Conservation (phyloP, 1,140 invertebrate species). For the Drosophila sechellia region DNA sequence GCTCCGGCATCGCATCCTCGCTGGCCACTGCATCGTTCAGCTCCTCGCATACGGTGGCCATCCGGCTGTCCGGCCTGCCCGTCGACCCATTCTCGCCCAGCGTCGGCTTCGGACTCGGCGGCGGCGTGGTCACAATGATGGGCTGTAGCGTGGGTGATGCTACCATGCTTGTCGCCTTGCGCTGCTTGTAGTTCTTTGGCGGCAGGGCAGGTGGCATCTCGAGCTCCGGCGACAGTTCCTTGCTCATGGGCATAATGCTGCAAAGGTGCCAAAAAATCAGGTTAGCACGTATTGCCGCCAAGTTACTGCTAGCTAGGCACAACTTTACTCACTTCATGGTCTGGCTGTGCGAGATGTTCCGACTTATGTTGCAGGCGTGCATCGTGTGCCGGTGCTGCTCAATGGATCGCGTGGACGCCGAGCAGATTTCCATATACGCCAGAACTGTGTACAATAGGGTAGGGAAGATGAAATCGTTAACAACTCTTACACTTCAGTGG, state of each 20-base stretch:
- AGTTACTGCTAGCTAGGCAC: neutral
- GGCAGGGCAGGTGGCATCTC: slow-evolving; percentile 90
- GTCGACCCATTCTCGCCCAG: slow-evolving; percentile 46
- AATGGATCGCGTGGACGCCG: slow-evolving; percentile 88
- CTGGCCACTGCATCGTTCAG: slow-evolving; percentile 39
- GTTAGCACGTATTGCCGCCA: neutral
- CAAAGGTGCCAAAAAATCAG: neutral
- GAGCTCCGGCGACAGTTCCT: slow-evolving; percentile 76
- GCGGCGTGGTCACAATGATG: slow-evolving; percentile 74
- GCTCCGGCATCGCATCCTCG: slow-evolving; percentile 17
- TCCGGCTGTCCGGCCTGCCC: slow-evolving; percentile 47
- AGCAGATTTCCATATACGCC: slow-evolving; percentile 98
- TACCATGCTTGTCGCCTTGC: slow-evolving; percentile 39
- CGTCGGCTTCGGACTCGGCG: slow-evolving; percentile 75
- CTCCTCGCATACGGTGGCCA: slow-evolving; percentile 78
- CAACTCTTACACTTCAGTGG: too few species aligned
- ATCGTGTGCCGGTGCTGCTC: slow-evolving; percentile 88
- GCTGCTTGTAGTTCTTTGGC: slow-evolving; percentile 87
- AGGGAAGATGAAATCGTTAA: neutral
- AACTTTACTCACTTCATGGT: slow-evolving; percentile 79
- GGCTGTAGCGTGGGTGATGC: slow-evolving; percentile 21
- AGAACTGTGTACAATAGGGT: slow-evolving; percentile 89
- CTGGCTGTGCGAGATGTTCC: slow-evolving; percentile 83
- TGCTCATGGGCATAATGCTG: slow-evolving; percentile 71
- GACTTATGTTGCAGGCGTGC: slow-evolving; percentile 90